A percentile compares a stretch with the other conserved stretches of the same genome.
Evolutionary conservation across 2,113 vertebrate genomes (phyloP).

Genomic region (Menidia beryllina): DNA sequence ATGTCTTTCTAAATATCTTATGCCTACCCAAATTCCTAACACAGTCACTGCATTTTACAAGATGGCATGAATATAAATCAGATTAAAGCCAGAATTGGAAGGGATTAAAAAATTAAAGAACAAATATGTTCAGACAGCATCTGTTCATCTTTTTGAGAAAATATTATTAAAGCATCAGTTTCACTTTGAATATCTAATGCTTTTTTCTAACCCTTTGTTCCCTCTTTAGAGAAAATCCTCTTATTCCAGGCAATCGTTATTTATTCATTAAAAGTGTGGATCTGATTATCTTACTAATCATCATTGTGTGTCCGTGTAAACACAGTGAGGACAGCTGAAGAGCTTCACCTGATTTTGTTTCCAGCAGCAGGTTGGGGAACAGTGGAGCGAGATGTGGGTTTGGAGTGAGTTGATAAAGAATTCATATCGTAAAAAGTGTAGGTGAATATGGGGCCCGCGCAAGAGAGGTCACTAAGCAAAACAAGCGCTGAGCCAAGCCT

Average conservation of each 20-base stretch:
- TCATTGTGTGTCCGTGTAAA: slow-evolving; percentile 58
- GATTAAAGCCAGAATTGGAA: slow-evolving; percentile 12
- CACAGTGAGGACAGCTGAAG: slow-evolving; percentile 59
- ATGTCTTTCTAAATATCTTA: no score
- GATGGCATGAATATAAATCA: slow-evolving; percentile 21
- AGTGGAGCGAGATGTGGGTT: slow-evolving; percentile 43
- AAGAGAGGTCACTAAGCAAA: slow-evolving; percentile 62
- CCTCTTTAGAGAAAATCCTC: slow-evolving; percentile 26
- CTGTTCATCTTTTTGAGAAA: background rate
- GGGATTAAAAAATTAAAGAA: slow-evolving; percentile 9
- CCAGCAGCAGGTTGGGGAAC: slow-evolving; percentile 21
- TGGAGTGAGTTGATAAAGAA: slow-evolving; percentile 61
- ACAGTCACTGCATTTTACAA: background rate
- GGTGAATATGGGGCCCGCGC: slow-evolving; percentile 36
- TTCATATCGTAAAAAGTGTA: slow-evolving; percentile 55
- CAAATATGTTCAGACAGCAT: background rate
- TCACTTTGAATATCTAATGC: background rate
- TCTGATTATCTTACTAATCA: slow-evolving; percentile 74
- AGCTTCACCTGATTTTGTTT: slow-evolving; percentile 54
- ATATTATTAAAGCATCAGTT: background rate
- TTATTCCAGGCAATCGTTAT: slow-evolving; percentile 56
- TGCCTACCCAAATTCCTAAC: no score
- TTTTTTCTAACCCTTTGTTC: background rate
- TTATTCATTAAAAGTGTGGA: slow-evolving; percentile 72
- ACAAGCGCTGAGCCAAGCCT: slow-evolving; percentile 60